Base-by-base conservation (phyloP, 1,140 invertebrate genomes). In the Adoxophyes honmai region DNA sequence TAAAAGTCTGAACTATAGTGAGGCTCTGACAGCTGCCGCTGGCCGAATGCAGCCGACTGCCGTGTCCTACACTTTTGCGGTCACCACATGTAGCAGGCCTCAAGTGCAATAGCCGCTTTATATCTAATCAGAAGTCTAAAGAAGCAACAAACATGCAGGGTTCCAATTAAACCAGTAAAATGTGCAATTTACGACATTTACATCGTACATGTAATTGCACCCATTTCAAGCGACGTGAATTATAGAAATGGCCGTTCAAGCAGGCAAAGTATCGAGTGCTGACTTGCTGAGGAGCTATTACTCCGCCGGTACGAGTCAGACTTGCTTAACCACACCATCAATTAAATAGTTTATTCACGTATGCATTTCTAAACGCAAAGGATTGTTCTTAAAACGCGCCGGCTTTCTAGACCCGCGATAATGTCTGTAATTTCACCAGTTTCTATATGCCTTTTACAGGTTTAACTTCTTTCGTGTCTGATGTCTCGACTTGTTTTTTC, bases 361-460 rank as follows among this genome's bases (percentile, higher is more conserved):
- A 1, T 21, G 10, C 42, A 28, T 6, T 28, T 48, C n/a, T 28
- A 21, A 48, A 48, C 16, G 42, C 21, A 28, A 28, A 28, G 5
- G 28, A 48, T 48, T n/a, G 21, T 28, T 11, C 42, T 18, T 48
- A 48, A 48, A 48, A 48, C 7, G 42, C 11, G 10, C 21, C n/a
- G 7, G 42, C 42, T 48, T 48, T 48, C 42, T 48, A 48, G 42
- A 48, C 21, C n/a, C 42, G 21, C 42, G 18, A 48, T 18, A 18
- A 18, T 21, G 21, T 16, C 10, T 11, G 18, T 28, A 48, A 33
- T 48, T 28, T 28, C 21, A 28, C 21, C 21, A 28, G 21, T 28
- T 28, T 28, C 21, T 28, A 28, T 28, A 28, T n/a, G n/a, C 21
- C 21, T 28, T 28, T 28, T 28, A 28, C 21, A 28, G 21, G 21